A percentile compares a stretch with the other conserved stretches of the same genome.
These are phyloP conservation scores for Sphyrna mokarran DNA, from an alignment of 2,113 vertebrate genomes.

Conservation along the genomic window DNA sequence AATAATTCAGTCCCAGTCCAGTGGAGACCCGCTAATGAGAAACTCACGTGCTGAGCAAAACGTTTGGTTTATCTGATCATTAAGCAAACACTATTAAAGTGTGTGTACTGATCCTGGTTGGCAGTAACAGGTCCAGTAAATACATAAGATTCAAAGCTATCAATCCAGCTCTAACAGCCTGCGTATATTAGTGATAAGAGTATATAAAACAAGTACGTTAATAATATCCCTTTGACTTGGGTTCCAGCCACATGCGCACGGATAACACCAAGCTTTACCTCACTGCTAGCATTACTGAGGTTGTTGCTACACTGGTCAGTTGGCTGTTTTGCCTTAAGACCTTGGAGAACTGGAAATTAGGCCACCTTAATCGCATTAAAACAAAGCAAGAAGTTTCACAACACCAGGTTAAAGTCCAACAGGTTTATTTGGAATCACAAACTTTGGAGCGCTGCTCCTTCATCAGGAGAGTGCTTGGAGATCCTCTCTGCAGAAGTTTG, in stretches of 20 bases:
- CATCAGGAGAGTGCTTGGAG: too few species aligned
- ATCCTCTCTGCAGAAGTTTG: too few species aligned
- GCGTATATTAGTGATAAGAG: not conserved
- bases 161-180: not conserved
- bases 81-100: conserved; percentile 19
- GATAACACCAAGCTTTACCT: not conserved
- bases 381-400: not conserved
- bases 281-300: not conserved
- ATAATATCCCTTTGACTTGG: not conserved
- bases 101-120: not conserved
- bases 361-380: not conserved
- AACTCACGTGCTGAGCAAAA: conserved; percentile 3
- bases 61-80: conserved; percentile 21
- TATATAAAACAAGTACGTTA: not conserved
- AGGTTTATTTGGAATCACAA: too few species aligned
- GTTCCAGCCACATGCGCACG: not conserved
- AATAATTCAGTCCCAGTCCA: not conserved
- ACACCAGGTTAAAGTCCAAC: too few species aligned
- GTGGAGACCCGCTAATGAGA: not conserved
- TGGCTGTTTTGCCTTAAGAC: not conserved
- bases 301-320: not conserved
- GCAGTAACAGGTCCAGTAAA: conserved; percentile 3
- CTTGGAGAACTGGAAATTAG: not conserved
- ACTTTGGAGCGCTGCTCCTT: too few species aligned
- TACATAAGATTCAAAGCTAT: conserved; percentile 10